Evolutionary conservation across 2,113 vertebrate genomes (phyloP).

Genomic region (Oplegnathus fasciatus): DNA sequence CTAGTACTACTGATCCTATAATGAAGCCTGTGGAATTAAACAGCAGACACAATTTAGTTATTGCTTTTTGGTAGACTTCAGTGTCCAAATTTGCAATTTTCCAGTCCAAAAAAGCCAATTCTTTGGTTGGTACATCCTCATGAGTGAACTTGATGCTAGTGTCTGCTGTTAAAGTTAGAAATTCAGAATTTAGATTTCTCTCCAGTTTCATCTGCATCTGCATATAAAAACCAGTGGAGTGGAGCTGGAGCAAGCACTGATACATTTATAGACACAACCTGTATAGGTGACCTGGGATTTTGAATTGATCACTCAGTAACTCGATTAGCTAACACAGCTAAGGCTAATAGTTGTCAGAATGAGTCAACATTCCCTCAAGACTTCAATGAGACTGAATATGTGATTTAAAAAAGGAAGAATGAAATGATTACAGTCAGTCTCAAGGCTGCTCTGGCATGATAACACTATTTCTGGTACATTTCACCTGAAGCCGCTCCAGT

Average conservation of each 20-base stretch:
- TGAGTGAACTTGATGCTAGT: background rate
- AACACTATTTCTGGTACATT: background rate
- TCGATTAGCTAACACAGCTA: background rate
- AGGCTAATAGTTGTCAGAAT: background rate
- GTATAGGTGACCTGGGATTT: background rate
- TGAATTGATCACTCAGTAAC: background rate
- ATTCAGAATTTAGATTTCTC: background rate
- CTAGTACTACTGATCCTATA: background rate
- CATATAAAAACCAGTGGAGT: background rate
- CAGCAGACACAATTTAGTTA: background rate
- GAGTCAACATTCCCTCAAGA: background rate
- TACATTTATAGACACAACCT: background rate
- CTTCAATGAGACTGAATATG: background rate
- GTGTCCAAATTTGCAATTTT: background rate
- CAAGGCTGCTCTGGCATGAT: background rate
- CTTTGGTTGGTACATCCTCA: background rate
- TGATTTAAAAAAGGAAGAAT: background rate
- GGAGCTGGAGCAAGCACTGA: background rate
- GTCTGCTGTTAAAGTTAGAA: background rate
- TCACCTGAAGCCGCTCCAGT: background rate
- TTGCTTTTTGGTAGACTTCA: background rate
- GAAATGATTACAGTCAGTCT: background rate
- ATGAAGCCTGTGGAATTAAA: background rate
- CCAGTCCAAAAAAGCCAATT: background rate
- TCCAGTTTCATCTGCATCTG: background rate